phyloP scores from a whole-genome alignment of 2,113 vertebrate species.

The Mesembrinibis cayennensis region DNA sequence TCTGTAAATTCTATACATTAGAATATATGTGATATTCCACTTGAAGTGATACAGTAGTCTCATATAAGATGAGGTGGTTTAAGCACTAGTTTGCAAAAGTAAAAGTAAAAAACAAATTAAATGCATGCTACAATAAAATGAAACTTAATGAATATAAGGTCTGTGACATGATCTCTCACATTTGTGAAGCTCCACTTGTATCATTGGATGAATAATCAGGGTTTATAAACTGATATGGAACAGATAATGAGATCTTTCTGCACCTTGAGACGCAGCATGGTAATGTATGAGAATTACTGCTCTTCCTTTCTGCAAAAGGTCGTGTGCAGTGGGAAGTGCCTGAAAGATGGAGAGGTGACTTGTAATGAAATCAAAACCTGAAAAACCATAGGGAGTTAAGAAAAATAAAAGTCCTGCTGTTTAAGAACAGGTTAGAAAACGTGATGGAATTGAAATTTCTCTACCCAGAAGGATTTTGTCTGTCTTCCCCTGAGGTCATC shows the following conservation, averaged over 20 bases:
- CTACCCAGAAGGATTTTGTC: neutral
- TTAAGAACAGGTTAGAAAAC: neutral
- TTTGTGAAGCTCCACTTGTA: neutral
- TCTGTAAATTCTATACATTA: neutral
- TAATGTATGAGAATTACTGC: neutral
- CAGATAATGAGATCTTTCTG: neutral
- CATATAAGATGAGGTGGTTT: rapidly evolving
- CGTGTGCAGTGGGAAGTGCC: neutral
- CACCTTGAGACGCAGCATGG: neutral
- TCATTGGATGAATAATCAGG: neutral
- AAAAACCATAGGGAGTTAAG: neutral
- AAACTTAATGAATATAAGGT: neutral
- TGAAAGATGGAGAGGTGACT: neutral
- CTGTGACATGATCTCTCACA: neutral
- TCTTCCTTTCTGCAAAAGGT: neutral
- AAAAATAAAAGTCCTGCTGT: neutral
- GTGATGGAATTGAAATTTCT: neutral
- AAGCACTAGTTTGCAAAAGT: neutral
- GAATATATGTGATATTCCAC: neutral
- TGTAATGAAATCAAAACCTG: neutral
- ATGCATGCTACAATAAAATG: neutral
- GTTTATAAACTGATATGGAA: neutral
- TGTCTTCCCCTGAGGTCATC: neutral
- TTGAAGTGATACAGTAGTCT: neutral
- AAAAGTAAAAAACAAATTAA: neutral